Percentiles rank a stretch among this genome's conserved stretches.
Conservation (phyloP, 2,888 invertebrate species). For the Macrosiphum euphorbiae region DNA sequence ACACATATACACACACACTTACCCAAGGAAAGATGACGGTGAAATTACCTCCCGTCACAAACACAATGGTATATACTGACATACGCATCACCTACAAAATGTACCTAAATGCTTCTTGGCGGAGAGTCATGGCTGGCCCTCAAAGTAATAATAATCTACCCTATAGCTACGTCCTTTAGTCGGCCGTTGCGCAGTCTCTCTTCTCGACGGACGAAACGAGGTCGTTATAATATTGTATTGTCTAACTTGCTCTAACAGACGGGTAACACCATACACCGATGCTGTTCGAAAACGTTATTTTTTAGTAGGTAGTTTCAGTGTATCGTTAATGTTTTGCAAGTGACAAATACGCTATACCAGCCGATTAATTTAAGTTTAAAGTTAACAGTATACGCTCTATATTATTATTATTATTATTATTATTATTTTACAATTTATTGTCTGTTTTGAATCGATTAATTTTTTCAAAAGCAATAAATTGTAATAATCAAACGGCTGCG, state of each 20-base stretch:
- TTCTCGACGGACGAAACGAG: neutral
- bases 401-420: neutral
- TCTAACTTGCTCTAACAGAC: neutral
- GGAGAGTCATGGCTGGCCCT: neutral
- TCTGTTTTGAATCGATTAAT: neutral
- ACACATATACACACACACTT: neutral
- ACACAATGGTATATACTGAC: neutral
- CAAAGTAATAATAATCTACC: neutral
- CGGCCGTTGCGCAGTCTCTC: neutral
- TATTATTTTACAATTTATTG: neutral
- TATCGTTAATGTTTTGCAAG: neutral
- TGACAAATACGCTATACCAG: neutral
- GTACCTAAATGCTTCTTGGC: neutral
- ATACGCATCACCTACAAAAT: neutral
- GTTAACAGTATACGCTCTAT: neutral
- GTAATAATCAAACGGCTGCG: neutral
- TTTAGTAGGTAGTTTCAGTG: neutral
- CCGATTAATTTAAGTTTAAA: neutral
- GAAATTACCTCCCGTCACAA: constrained; percentile 43
- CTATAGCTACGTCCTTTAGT: neutral
- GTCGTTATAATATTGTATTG: neutral
- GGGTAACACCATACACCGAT: neutral
- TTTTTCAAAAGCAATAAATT: neutral
- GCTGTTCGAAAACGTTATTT: neutral
- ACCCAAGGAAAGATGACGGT: neutral